Evolutionary conservation across 2,113 vertebrate species (phyloP), one percentile per base, ranked within the genome.

Genomic region (Coturnix japonica): DNA sequence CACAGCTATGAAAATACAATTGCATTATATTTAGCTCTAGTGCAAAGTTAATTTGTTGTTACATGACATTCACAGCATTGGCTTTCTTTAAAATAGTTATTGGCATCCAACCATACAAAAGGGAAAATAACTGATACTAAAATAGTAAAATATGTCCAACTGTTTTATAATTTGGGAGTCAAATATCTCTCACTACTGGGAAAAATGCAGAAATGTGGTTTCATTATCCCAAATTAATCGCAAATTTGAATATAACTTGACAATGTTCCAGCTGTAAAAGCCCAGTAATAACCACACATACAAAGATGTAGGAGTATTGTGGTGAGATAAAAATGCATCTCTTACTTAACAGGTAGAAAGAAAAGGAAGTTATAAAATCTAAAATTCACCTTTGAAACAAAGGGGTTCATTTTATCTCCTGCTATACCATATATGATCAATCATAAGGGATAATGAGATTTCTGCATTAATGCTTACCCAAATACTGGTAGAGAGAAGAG

Each of bases 101-200:
- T 86, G 94, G 30, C 66, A 78, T 90, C 69, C 57, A 81, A 44
- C 5, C 7, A 64, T n/a, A 79, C 47, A 61, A 69, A 92, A 76
- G 9, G 31, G 30, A 92, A 81, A 39, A 81, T 23, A 74, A 26
- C 4, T 60, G 47, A 53, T 39, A 74, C 6, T 77, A 77, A 82
- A 83, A 83, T 13, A 90, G 46, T 63, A 80, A 94, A 90, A 90
- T 81, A 83, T 46, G 7, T 35, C 20, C 23, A 73, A 10, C 11
- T 44, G 69, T 31, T 74, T 56, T 86, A 47, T 67, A 74, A 90
- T 94, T 93, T 93, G 65, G 28, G 33, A 90, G 69, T 80, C 64
- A 94, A 78, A 83, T 90, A 39, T 23, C 46, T 37, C 79, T 88
- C 28, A 35, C 5, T 78, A 26, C 12, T 71, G 56, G 83, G 33